Evolutionary conservation across 2,888 invertebrate genomes (phyloP).

Genomic region (Andricus quercusramuli): DNA sequence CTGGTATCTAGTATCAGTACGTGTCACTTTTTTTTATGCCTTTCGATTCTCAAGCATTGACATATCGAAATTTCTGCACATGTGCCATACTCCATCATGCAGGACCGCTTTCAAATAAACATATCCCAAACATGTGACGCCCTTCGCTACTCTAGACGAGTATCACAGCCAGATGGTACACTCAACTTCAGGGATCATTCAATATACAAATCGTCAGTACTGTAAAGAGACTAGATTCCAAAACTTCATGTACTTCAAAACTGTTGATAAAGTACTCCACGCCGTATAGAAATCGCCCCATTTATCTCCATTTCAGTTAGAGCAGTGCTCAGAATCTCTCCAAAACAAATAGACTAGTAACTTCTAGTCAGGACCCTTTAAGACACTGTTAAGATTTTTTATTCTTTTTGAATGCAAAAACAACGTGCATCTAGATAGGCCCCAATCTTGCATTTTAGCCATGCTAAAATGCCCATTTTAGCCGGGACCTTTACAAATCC

Average conservation of each 20-base stretch:
- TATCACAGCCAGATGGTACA: constrained; percentile 54
- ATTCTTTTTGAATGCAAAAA: too few species aligned
- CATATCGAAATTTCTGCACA: constrained; percentile 44
- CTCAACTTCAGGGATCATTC: constrained; percentile 55
- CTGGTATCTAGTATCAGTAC: constrained; percentile 1
- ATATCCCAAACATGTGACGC: constrained; percentile 57
- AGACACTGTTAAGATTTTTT: too few species aligned
- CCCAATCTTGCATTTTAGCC: too few species aligned
- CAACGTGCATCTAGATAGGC: too few species aligned
- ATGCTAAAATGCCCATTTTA: too few species aligned
- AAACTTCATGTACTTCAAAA: constrained; percentile 41
- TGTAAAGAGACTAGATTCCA: constrained; percentile 41
- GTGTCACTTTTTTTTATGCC: neutral
- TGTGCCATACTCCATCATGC: constrained; percentile 54
- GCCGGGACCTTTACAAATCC: too few species aligned
- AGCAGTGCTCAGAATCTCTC: too few species aligned
- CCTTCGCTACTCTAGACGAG: constrained; percentile 51
- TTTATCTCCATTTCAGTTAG: too few species aligned
- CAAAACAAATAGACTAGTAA: too few species aligned
- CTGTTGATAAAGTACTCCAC: neutral
- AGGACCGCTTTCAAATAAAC: constrained; percentile 51
- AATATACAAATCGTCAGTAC: constrained; percentile 48
- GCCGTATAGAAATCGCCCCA: too few species aligned
- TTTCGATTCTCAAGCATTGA: constrained; percentile 11
- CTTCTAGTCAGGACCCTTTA: too few species aligned